A percentile compares a stretch with the other conserved stretches of the same genome.
Conservation (phyloP, 2,797 vertebrate genomes). For the Pangasius larnaudii region DNA sequence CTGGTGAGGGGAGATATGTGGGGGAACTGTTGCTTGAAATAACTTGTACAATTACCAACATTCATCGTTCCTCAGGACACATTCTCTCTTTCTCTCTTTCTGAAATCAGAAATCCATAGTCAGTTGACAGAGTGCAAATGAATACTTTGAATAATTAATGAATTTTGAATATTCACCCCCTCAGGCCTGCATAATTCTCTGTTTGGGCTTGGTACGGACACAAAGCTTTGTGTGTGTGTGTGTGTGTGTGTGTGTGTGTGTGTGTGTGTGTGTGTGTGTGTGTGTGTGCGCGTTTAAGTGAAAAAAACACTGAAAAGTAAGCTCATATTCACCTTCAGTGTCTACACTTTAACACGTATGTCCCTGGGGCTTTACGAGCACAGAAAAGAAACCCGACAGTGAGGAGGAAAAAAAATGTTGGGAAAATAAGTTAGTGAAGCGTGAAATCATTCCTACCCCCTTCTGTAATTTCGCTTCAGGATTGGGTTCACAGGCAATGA, state of each 20-base stretch:
- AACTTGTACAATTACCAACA: neutral
- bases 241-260: neutral
- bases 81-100: neutral
- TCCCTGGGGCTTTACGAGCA: slow-evolving; percentile 45
- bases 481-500: slow-evolving; percentile 73
- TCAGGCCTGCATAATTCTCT: slow-evolving; percentile 42
- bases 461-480: slow-evolving; percentile 80
- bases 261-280: neutral
- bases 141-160: slow-evolving; percentile 37
- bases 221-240: neutral
- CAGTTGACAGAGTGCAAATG: slow-evolving; percentile 13
- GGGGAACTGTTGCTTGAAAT: neutral
- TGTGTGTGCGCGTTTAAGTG: slow-evolving; percentile 30
- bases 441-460: slow-evolving; percentile 81
- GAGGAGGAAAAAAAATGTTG: slow-evolving; percentile 55
- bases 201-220: neutral
- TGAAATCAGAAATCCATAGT: slow-evolving; percentile 33
- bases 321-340: slow-evolving; percentile 48
- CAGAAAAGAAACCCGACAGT: slow-evolving; percentile 56
- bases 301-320: slow-evolving; percentile 35
- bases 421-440: slow-evolving; percentile 76
- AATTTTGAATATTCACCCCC: slow-evolving; percentile 11
- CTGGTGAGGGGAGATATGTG: neutral
- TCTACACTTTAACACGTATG: slow-evolving; percentile 49
- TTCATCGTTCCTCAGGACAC: neutral